Percentiles rank a stretch among this genome's conserved stretches.
Conservation (phyloP, 2,797 vertebrate genomes). For the Trematomus bernacchii region DNA sequence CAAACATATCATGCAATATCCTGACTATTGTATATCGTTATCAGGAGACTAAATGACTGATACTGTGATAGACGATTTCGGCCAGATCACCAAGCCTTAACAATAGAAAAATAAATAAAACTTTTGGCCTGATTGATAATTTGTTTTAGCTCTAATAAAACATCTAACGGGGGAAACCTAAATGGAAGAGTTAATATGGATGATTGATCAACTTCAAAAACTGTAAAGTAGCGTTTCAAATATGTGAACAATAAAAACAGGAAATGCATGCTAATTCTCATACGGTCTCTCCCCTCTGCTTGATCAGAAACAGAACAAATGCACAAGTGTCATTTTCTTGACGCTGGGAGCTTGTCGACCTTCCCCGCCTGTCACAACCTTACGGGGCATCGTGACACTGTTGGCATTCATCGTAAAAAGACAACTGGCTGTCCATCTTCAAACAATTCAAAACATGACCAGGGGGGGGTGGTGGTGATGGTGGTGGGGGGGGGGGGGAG, state of each 20-base stretch:
- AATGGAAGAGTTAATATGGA: too few relatives aligned
- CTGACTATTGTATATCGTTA: too few relatives aligned
- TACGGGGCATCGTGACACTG: slow-evolving; percentile 58
- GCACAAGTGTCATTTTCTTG: slow-evolving; percentile 43
- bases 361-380: slow-evolving; percentile 56
- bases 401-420: slow-evolving; percentile 73
- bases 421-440: slow-evolving; percentile 79
- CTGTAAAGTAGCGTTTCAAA: background rate
- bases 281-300: background rate
- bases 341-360: slow-evolving; percentile 41
- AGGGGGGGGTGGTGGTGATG: background rate
- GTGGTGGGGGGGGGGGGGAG: background rate
- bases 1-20: too few relatives aligned
- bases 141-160: background rate
- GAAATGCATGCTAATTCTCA: background rate
- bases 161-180: background rate
- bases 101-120: too few relatives aligned
- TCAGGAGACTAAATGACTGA: too few relatives aligned
- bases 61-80: too few relatives aligned
- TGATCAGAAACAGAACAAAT: slow-evolving; percentile 46
- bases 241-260: background rate
- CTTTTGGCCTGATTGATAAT: background rate
- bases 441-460: slow-evolving; percentile 77
- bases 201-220: too few relatives aligned
- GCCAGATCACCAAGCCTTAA: too few relatives aligned